Evolutionary conservation across 2,888 invertebrate genomes (phyloP).

Genomic region (Orchesella flavescens): DNA sequence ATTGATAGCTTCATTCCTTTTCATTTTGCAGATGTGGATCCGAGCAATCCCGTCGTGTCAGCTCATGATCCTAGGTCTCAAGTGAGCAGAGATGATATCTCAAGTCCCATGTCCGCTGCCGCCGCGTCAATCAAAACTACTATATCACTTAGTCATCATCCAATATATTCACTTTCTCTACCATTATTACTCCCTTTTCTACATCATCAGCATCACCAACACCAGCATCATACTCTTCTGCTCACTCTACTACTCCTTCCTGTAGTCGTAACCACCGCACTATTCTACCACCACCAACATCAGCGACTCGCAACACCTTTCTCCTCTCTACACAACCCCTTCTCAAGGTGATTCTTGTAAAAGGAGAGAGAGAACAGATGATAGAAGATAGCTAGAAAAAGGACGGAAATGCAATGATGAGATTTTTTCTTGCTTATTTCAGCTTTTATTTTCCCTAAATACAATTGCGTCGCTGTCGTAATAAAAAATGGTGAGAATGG

Average conservation of each 20-base stretch:
- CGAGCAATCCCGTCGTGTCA: conserved; percentile 63
- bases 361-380: too few relatives aligned
- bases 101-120: conserved; percentile 55
- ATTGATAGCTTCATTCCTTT: conserved; percentile 62
- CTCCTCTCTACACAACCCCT: not conserved
- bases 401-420: conserved; percentile 1
- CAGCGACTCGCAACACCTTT: not conserved
- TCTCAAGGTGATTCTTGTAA: conserved; percentile 26
- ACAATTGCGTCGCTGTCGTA: not conserved
- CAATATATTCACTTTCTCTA: conserved; percentile 34
- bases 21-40: conserved; percentile 68
- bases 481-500: too few relatives aligned
- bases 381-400: not conserved
- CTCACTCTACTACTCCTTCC: not conserved
- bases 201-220: conserved; percentile 11
- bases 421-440: not conserved
- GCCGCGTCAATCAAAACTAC: conserved; percentile 44
- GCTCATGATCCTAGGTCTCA: conserved; percentile 67
- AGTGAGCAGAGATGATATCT: conserved; percentile 64
- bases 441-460: conserved; percentile 4
- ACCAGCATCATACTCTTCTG: not conserved
- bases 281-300: not conserved
- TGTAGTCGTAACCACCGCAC: not conserved
- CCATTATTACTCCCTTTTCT: conserved; percentile 19
- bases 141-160: conserved; percentile 38